Evolutionary conservation across 2,888 invertebrate genomes (phyloP).

Genomic region (Perizoma affinitatum): DNA sequence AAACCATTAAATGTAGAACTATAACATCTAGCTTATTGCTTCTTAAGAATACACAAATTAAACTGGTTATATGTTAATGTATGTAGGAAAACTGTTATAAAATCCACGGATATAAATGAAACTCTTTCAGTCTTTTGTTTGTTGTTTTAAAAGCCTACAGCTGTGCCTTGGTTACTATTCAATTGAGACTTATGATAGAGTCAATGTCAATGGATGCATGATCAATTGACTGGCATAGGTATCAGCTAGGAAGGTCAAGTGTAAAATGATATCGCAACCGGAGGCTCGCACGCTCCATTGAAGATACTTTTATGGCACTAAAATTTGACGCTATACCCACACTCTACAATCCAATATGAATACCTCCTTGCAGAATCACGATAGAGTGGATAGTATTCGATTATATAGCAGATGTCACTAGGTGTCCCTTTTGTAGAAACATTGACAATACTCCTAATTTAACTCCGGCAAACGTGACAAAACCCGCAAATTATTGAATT

Average conservation of each 20-base stretch:
- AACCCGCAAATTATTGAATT: slow-evolving; percentile 54
- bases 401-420: slow-evolving; percentile 44
- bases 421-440: slow-evolving; percentile 57
- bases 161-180: slow-evolving; percentile 3
- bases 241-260: slow-evolving; percentile 55
- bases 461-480: slow-evolving; percentile 58
- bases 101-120: not conserved
- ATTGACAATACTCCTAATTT: slow-evolving; percentile 78
- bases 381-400: slow-evolving; percentile 56
- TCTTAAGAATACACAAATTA: slow-evolving; percentile 8
- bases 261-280: slow-evolving; percentile 69
- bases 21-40: not conserved
- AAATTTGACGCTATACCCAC: slow-evolving; percentile 73
- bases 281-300: slow-evolving; percentile 53
- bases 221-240: slow-evolving; percentile 28
- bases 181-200: slow-evolving; percentile 8
- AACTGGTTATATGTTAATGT: slow-evolving; percentile 37
- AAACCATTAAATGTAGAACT: slow-evolving; percentile 43
- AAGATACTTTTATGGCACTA: slow-evolving; percentile 66
- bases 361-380: slow-evolving; percentile 42
- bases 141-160: not conserved
- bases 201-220: slow-evolving; percentile 13
- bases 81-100: slow-evolving; percentile 3
- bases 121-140: not conserved
- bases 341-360: slow-evolving; percentile 50